Evolutionary conservation across 2,113 vertebrate genomes (phyloP).

Genomic region (Odobenus rosmarus): DNA sequence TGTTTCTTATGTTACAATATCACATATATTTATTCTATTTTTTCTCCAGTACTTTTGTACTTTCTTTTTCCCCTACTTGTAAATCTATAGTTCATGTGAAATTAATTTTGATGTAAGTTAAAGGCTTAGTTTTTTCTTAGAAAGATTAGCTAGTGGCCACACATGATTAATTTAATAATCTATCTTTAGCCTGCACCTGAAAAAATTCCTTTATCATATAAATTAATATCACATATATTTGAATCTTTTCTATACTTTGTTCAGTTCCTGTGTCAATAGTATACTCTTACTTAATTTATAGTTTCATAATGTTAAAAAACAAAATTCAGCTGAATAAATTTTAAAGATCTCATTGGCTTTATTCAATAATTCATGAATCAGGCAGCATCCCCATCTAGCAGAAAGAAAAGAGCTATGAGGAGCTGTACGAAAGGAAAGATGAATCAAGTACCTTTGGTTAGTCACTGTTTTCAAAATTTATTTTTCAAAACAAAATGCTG

Average conservation of each 20-base stretch:
- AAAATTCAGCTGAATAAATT: background rate
- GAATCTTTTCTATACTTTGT: background rate
- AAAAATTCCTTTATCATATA: background rate
- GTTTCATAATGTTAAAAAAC: background rate
- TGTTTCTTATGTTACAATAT: background rate
- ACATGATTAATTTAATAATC: background rate
- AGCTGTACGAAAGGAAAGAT: background rate
- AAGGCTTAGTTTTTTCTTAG: background rate
- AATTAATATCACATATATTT: background rate
- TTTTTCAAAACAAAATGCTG: background rate
- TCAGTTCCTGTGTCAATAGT: background rate
- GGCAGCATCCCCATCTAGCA: background rate
- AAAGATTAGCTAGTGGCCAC: background rate
- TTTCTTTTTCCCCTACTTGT: background rate
- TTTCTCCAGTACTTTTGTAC: background rate
- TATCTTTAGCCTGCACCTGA: background rate
- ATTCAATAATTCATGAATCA: background rate
- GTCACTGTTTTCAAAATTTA: background rate
- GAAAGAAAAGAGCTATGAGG: background rate
- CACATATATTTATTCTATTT: background rate
- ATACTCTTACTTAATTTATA: background rate
- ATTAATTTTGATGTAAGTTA: background rate
- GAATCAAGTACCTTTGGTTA: background rate
- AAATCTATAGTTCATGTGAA: background rate
- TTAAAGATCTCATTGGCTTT: background rate